Base-by-base conservation (phyloP, 2,113 vertebrate genomes). In the Lagopus muta region DNA sequence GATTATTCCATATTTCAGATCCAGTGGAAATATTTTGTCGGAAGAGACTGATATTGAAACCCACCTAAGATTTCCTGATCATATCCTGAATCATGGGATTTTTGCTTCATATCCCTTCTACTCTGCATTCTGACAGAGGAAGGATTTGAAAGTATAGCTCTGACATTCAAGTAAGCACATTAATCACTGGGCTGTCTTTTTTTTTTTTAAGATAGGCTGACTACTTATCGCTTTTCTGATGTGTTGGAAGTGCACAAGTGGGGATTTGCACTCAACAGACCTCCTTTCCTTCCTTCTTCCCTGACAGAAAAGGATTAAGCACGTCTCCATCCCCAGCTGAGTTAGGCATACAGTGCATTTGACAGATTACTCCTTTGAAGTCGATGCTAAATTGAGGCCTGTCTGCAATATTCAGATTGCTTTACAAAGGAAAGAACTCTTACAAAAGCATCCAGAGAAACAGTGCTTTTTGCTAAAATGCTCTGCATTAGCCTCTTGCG, bases 151-250 rank as follows among this genome's bases (percentile, higher is more conserved):
- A 36, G 54, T 74, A 13, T 25, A 50, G 64, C 65, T 62, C 72
- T 94, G 92, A 74, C 61, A 77, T 77, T 90, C 69, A 86, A 93
- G 90, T 75, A 80, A 91, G 76, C 64, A 38, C 91, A 90, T 89
- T 91, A 91, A 95, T 85, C 79, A 86, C 50, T 58, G 25, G 88
- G 60, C 64, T 85, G 69, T 72, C 34, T 79, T 52, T 32, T 52
- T 47, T 50, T 38, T 58, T 95, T 74, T 79, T 89, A 67, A 85
- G 60, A 76, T 36, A 66, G 15, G 72, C 62, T 79, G 86, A 61
- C 70, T 90, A 24, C 27, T 62, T 61, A 79, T 19, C 27, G 42
- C 30, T 58, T 88, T 92, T 87, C 71, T 93, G 58, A 92, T 90
- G 58, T 40, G 72, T 32, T 90, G 58, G 43, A 87, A 92, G 54